phyloP scores from a whole-genome alignment of 64 coral and sea anemone species.

The Stylophora pistillata region DNA sequence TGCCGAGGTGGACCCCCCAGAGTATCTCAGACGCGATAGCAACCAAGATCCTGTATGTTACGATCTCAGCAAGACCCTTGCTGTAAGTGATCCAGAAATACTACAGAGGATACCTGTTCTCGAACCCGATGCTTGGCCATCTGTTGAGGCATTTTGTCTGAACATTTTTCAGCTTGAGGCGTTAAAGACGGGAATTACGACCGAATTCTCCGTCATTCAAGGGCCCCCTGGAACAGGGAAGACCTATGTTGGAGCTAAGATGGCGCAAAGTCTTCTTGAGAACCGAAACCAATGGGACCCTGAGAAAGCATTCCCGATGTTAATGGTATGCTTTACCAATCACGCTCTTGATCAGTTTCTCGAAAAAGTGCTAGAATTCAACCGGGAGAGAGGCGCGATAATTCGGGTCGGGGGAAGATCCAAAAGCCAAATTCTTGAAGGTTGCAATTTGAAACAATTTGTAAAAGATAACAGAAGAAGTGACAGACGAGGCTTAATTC shows the following conservation, averaged over 20 bases:
- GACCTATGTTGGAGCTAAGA: constrained; percentile 78
- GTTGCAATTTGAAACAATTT: constrained; percentile 36
- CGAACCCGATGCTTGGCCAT: constrained; percentile 50
- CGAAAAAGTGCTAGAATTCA: constrained; percentile 40
- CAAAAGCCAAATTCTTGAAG: constrained; percentile 34
- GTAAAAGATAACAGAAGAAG: neutral
- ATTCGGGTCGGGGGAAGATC: constrained; percentile 46
- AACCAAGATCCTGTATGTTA: neutral
- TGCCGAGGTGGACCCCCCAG: constrained; percentile 29
- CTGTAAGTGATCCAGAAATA: neutral
- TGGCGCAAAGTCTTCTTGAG: constrained; percentile 36
- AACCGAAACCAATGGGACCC: constrained; percentile 47
- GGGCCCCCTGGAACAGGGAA: constrained; percentile 87
- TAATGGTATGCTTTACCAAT: constrained; percentile 91
- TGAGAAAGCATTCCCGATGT: constrained; percentile 43
- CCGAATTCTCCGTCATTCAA: constrained; percentile 81
- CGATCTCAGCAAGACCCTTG: constrained; percentile 40
- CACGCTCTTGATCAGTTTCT: constrained; percentile 91
- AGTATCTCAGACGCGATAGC: neutral
- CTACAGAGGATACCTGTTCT: constrained; percentile 42
- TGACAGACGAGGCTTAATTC: neutral
- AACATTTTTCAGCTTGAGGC: constrained; percentile 76
- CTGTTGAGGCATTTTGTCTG: constrained; percentile 12
- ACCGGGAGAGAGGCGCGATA: neutral
- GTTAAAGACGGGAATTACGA: constrained; percentile 77